Conservation (phyloP, 2,797 vertebrate species). For the Chaetodon trifasciatus region DNA sequence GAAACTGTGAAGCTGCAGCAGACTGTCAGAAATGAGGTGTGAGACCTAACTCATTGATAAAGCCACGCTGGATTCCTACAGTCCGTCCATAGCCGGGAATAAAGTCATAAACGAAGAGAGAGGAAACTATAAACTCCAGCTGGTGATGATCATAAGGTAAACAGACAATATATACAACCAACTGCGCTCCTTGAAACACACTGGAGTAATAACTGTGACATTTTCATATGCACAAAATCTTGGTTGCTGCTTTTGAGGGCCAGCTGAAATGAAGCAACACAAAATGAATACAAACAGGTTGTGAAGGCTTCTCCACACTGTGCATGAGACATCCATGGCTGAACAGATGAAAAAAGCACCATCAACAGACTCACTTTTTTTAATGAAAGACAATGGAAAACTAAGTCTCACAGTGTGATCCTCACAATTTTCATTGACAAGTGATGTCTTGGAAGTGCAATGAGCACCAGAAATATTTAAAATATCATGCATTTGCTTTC, state of each 20-base stretch:
- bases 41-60: background rate
- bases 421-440: too few relatives aligned
- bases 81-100: background rate
- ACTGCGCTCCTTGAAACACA: slow-evolving; percentile 13
- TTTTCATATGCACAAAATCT: slow-evolving; percentile 37
- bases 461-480: background rate
- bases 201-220: slow-evolving; percentile 20
- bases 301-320: background rate
- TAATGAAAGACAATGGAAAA: slow-evolving; percentile 3
- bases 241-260: slow-evolving; percentile 3
- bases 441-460: background rate
- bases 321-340: background rate
- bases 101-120: background rate
- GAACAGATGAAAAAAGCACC: background rate
- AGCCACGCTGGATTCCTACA: background rate
- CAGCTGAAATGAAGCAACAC: slow-evolving; percentile 4
- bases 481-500: background rate
- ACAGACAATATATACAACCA: slow-evolving; percentile 19
- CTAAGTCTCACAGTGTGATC: slow-evolving; percentile 2
- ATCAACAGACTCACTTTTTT: background rate
- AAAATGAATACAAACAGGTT: slow-evolving; percentile 26
- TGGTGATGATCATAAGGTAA: slow-evolving; percentile 8
- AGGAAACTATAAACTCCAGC: slow-evolving; percentile 23
- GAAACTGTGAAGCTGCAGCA: background rate
- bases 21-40: background rate